Base-by-base conservation (phyloP, 2,797 vertebrate genomes). In the Parotocinclus haroldoi region DNA sequence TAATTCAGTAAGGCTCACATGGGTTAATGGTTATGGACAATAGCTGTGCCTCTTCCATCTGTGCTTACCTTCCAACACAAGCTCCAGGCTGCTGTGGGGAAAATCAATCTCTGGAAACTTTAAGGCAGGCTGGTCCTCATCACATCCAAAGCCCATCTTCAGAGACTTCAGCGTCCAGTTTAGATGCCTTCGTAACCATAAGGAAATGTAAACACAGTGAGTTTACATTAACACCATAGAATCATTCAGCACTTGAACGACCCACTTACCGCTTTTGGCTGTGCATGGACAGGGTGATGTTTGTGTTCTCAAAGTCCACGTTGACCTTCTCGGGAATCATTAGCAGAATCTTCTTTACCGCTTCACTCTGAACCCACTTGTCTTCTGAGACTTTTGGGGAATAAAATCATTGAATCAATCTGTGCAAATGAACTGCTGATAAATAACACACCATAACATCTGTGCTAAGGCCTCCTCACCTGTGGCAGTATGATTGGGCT, bases 91-190 rank as follows among this genome's bases (percentile, higher is more conserved):
- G 89, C 94, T 96, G 80, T 96, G 94, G 73, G 95, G 93, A 85
- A 99, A 88, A 76, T 91, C 91, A 46, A 94, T 88, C 71, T 90
- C 89, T 48, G 93, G 91, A 0, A 88, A 93, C 81, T 89, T 91
- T 56, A 98, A 86, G 0, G 93, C 92, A 72, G 91, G 88, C 76
- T 96, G 94, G 66, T 95, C 92, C 36, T 91, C 86, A 16, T 95
- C 94, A 16, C 88, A 88, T 67, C 86, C 84, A 46, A 95, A 95
- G 1, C 84, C 78, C 56, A 97, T 86, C 73, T 91, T 93, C 62
- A 99, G 79, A 73, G 93, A 89, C 83, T 98, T 99, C 75, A 99
- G 82, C 7, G 94, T 98, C 96, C 96, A 97, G 79, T 95, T 95
- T 79, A 99, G 84, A 81, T 97, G 94, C 81, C 97, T 98, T 80